phyloP scores from a whole-genome alignment of 2,113 vertebrate genomes.

The Carassius auratus region DNA sequence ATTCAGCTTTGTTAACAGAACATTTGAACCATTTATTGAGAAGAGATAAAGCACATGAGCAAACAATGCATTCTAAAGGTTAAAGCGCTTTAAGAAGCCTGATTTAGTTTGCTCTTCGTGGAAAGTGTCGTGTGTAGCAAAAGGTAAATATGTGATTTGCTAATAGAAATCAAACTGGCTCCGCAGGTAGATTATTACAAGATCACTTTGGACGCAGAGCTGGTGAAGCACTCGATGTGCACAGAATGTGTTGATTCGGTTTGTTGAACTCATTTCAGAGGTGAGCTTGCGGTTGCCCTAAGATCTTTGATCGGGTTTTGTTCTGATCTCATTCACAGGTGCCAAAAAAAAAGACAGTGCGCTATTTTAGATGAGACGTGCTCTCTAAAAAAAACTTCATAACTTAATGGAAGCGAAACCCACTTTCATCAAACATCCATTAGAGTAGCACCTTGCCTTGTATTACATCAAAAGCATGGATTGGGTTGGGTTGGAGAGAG shows the following conservation, averaged over 20 bases:
- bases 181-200: not conserved
- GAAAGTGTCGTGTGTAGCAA: not conserved
- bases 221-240: not conserved
- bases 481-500: not conserved
- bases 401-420: not conserved
- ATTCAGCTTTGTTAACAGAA: no score
- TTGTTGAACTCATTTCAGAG: slow-evolving; percentile 4
- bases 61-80: not conserved
- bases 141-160: not conserved
- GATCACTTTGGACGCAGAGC: not conserved
- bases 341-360: not conserved
- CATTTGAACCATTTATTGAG: not conserved
- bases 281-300: not conserved
- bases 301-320: not conserved
- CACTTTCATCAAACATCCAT: slow-evolving; percentile 18
- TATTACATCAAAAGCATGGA: not conserved
- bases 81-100: not conserved
- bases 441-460: not conserved
- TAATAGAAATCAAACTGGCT: not conserved
- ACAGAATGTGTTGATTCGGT: not conserved
- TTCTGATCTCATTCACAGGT: not conserved
- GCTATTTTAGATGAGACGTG: not conserved
- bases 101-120: not conserved
- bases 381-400: not conserved
- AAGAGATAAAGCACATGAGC: not conserved